Percentiles rank a stretch among this genome's conserved stretches.
phyloP scores from a whole-genome alignment of 2,113 vertebrate genomes.

The Numida meleagris region DNA sequence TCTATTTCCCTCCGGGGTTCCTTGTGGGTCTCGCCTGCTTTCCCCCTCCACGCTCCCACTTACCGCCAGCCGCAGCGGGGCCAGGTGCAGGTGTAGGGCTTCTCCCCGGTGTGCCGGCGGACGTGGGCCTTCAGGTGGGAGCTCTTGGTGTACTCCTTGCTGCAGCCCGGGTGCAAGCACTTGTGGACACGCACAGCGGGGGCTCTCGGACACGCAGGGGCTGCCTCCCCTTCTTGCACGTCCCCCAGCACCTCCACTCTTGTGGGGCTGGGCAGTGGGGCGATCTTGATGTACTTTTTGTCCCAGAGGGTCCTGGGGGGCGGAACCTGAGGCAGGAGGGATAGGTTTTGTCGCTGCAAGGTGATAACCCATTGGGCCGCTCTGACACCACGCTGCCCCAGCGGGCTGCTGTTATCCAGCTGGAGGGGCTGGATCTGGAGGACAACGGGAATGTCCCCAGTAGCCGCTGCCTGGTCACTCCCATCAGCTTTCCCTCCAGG shows the following conservation, averaged over 20 bases:
- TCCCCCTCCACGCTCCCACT: background rate
- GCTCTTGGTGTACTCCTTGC: slow-evolving; percentile 89
- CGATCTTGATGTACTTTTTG: slow-evolving; percentile 87
- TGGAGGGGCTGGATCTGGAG: slow-evolving; percentile 85
- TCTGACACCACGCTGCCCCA: slow-evolving; percentile 56
- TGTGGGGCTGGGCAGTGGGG: slow-evolving; percentile 79
- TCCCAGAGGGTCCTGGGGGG: slow-evolving; percentile 59
- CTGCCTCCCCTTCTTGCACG: slow-evolving; percentile 46
- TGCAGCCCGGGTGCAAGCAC: slow-evolving; percentile 87
- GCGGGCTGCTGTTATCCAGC: slow-evolving; percentile 10
- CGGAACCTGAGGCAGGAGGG: slow-evolving; percentile 67
- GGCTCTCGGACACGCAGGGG: slow-evolving; percentile 56
- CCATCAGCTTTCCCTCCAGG: background rate
- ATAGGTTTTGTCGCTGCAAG: slow-evolving; percentile 79
- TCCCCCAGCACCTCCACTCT: slow-evolving; percentile 52
- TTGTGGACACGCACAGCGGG: slow-evolving; percentile 77
- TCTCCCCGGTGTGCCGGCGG: slow-evolving; percentile 84
- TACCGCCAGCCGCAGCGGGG: slow-evolving; percentile 89
- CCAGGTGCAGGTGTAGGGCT: slow-evolving; percentile 88
- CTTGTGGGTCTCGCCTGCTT: background rate
- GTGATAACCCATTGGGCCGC: slow-evolving; percentile 84
- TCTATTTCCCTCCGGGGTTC: background rate
- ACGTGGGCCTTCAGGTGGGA: slow-evolving; percentile 90
- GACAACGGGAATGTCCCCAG: slow-evolving; percentile 73
- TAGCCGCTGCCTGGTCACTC: background rate